Base-by-base conservation (phyloP, 2,888 invertebrate species). In the Lepidochitona cinerea region DNA sequence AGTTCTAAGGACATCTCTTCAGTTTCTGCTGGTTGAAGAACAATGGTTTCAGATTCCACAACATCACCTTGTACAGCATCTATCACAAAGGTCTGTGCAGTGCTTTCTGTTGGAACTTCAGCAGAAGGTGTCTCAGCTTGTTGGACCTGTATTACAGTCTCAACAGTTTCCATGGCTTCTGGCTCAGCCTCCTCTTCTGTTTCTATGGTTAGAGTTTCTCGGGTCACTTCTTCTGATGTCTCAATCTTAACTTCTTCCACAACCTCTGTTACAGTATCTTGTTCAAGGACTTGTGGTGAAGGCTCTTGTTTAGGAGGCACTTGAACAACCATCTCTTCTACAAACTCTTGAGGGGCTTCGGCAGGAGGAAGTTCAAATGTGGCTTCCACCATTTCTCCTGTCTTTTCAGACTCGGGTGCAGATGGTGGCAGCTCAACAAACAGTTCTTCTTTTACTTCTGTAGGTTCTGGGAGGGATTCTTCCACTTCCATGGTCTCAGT, bases 181-280 rank as follows among this genome's bases (percentile, higher is more conserved):
- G 29, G 12, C 26, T 59, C 59, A 4, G 29, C 59, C 26, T 59
- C 59, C 4, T 29, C 26, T 23, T 59, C 59, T 29, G 59, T 37
- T 67, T 67, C 37, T 23, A 67, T 29, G 14, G 59, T 59, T 2
- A 59, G 29, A 29, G 59, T 41, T 64, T 59, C 54, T 29, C 37
- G 37, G 36, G 37, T 37, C 23, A 26, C 59, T 37, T 59, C 54
- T 29, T 41, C 59, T 29, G 33, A 35, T 37, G 29, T 32, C 36
- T 71, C 29, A 1, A 68, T 72, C 29, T 35, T 70, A 5, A 67
- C 66, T 68, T 79, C 76, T 53, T 79, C 75, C 23, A 82, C 70
- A 70, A 83, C 81, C 75, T 81, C 84, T n/a, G 73, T 79, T 0
- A 84, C 74, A 35, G 71, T 54, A 71, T 84, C 81, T 71, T 84